Base-by-base conservation (phyloP, 2,888 invertebrate species). In the Chaitophorus viminalis region DNA sequence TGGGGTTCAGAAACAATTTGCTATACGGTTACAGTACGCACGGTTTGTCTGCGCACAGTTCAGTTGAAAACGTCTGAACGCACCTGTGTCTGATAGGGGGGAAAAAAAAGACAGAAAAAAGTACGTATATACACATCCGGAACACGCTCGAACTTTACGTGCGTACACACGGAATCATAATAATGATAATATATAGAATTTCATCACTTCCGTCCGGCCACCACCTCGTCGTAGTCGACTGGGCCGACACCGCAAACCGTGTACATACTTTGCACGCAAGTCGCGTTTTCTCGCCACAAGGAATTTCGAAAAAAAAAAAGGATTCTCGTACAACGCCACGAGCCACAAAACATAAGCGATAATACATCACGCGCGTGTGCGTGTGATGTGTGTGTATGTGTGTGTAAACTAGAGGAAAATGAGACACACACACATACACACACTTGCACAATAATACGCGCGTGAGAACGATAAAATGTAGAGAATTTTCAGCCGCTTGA, bases 401-500 rank as follows among this genome's bases (percentile, higher is more conserved):
- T 18, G 79, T 9, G 39, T 9, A 8, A 39, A 39, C 6, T 6
- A 39, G 39, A 39, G 8, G 39, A 39, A 39, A 39, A 39, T 39
- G 11, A 39, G 39, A 8, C 36, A 39, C 36, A 39, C 36, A 39
- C 39, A 8, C 39, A 8, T 8, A 39, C 39, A 39, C 39, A 8
- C 39, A 39, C 39, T 39, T 6, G 36, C 36, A 39, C 3, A 39
- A 39, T 39, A 39, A 39, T 65, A 9, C n/a, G 65, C 72, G 82
- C n/a, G 31, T n/a, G 60, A n/a, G 21, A 3, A 25, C n/a, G 29
- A 14, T 29, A 25, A 84, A 84, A 84, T 39, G 75, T 84, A 31
- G 65, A 84, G 83, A 84, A 84, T 84, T 84, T 84, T 17, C 39
- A 65, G 60, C 74, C 9, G 81, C 31, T 21, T 25, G 54, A 25